A percentile compares a stretch with the other conserved stretches of the same genome.
Conservation (phyloP, 2,113 vertebrate species). For the Agelaius phoeniceus region DNA sequence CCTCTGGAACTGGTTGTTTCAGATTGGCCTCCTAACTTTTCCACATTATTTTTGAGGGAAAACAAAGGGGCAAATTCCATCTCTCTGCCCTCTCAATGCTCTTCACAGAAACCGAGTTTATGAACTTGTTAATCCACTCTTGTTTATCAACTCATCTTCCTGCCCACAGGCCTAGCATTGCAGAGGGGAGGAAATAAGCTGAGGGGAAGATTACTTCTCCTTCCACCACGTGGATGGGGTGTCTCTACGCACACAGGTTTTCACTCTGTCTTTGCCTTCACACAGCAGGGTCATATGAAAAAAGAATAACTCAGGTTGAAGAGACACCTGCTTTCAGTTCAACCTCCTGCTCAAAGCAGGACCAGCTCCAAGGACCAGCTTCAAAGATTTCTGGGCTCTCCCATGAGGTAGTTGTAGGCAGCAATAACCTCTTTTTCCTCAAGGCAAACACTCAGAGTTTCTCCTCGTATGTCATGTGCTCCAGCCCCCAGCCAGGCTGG, state of each 20-base stretch:
- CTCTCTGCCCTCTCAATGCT: not conserved
- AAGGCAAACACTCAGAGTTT: not conserved
- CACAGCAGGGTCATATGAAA: not conserved
- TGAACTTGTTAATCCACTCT: not conserved
- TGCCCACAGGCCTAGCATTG: not conserved
- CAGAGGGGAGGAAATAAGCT: not conserved
- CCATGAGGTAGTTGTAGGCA: not conserved
- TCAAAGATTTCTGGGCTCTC: not conserved
- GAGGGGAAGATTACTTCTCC: not conserved
- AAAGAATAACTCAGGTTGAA: not conserved
- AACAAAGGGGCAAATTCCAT: not conserved
- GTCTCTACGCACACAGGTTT: not conserved
- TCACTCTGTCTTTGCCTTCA: not conserved
- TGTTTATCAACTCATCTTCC: not conserved
- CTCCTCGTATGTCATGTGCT: fast-evolving
- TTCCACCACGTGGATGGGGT: not conserved
- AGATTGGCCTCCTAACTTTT: not conserved
- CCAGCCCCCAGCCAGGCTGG: not conserved
- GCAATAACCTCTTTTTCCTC: not conserved
- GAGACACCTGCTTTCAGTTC: not conserved
- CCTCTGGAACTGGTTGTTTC: not conserved
- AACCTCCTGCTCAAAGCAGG: not conserved
- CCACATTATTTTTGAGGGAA: not conserved
- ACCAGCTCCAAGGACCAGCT: not conserved
- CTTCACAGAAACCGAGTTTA: not conserved